Conservation (phyloP, 2,888 invertebrate species). For the Phania funesta region DNA sequence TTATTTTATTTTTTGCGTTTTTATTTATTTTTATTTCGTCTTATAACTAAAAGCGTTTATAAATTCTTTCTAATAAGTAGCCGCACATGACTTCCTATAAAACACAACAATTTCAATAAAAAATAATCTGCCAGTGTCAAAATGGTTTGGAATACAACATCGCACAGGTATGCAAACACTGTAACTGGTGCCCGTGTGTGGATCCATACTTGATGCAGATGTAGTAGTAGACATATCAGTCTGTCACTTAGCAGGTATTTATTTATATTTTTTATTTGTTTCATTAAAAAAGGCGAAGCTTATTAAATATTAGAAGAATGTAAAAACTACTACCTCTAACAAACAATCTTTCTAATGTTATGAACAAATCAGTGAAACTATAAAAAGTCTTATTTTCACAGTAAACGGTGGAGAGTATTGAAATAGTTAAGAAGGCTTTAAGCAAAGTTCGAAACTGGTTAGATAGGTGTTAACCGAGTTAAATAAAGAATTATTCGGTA, state of each 20-base stretch:
- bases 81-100: constrained; percentile 64
- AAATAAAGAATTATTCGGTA: no score
- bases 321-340: no score
- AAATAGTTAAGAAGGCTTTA: no score
- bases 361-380: no score
- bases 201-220: background rate
- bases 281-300: constrained; percentile 7
- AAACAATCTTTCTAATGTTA: no score
- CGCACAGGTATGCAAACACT: background rate
- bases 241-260: background rate
- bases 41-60: constrained; percentile 24
- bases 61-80: constrained; percentile 56
- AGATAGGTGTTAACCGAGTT: no score
- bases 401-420: no score
- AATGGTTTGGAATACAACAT: constrained; percentile 42
- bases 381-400: no score
- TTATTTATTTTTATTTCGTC: constrained; percentile 14
- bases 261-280: background rate
- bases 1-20: constrained; percentile 40
- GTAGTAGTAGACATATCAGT: constrained; percentile 1
- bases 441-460: no score
- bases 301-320: background rate
- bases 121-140: constrained; percentile 49
- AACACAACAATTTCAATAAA: constrained; percentile 51
- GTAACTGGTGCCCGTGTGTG: background rate